These are phyloP conservation scores for Nemotelus nigrinus DNA, from an alignment of 2,888 invertebrate species.

Conservation along the genomic window DNA sequence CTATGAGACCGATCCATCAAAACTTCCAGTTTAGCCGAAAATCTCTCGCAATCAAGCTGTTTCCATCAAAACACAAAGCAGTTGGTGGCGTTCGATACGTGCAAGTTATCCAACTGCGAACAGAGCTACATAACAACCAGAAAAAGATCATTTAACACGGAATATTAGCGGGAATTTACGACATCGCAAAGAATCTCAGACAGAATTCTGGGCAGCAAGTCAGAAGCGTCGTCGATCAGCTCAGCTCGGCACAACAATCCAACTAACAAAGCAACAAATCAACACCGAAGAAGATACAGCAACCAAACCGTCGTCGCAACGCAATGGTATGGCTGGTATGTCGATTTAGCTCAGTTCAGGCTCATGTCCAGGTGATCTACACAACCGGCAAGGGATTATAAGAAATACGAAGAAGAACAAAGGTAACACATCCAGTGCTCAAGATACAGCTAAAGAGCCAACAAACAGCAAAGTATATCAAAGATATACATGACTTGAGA, in stretches of 20 bases:
- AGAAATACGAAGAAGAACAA: slow-evolving; percentile 12
- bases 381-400: slow-evolving; percentile 8
- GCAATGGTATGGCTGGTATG: too few species aligned
- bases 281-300: not conserved
- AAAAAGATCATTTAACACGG: slow-evolving; percentile 3
- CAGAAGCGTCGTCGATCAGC: slow-evolving; percentile 24
- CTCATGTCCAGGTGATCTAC: slow-evolving; percentile 15
- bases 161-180: not conserved
- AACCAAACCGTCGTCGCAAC: not conserved
- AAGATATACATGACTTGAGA: not conserved
- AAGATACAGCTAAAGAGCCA: slow-evolving; percentile 4
- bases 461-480: not conserved
- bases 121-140: not conserved
- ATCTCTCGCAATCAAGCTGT: too few species aligned
- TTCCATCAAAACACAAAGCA: too few species aligned
- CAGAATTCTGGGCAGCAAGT: slow-evolving; percentile 25
- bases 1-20: too few species aligned
- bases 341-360: not conserved
- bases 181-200: slow-evolving; percentile 23
- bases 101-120: too few species aligned
- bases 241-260: too few species aligned
- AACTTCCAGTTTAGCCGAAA: too few species aligned
- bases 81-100: too few species aligned
- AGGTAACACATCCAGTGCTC: slow-evolving; percentile 8
- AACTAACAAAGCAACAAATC: not conserved